Evolutionary conservation across 2,113 vertebrate species (phyloP).

Genomic region (Andinoacara biseriatus): DNA sequence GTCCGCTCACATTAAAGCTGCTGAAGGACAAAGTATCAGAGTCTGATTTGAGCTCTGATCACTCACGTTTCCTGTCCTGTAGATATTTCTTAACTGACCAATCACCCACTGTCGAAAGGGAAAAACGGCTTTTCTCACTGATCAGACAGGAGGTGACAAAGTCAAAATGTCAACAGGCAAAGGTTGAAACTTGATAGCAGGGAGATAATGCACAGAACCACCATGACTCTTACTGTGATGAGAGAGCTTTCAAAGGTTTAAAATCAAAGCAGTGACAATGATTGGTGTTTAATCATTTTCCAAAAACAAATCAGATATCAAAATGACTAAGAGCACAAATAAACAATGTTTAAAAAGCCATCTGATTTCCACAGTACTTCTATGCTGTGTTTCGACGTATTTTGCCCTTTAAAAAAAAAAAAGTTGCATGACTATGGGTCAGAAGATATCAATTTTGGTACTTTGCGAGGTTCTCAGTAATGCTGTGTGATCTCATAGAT

Average conservation of each 20-base stretch:
- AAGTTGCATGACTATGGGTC: constrained; percentile 27
- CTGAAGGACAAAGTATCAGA: neutral
- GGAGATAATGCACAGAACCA: neutral
- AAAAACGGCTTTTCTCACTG: neutral
- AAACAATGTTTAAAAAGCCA: neutral
- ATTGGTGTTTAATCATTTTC: neutral
- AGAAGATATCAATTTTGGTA: constrained; percentile 19
- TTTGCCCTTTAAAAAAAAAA: neutral
- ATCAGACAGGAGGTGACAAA: constrained; percentile 5
- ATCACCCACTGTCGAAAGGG: neutral
- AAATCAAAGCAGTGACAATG: neutral
- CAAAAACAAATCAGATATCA: neutral
- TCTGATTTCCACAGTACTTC: neutral
- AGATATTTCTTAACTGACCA: neutral
- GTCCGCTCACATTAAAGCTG: neutral
- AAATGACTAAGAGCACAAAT: neutral
- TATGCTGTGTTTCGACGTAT: neutral
- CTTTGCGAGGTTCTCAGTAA: constrained; percentile 25
- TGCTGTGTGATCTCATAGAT: constrained; percentile 60
- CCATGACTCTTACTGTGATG: neutral
- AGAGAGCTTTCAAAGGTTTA: neutral
- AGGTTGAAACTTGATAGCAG: constrained; percentile 29
- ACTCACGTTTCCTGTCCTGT: neutral
- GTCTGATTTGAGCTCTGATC: neutral
- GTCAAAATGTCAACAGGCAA: constrained; percentile 36